Evolutionary conservation across 2,113 vertebrate species (phyloP).

Genomic region (Stictonetta naevosa): DNA sequence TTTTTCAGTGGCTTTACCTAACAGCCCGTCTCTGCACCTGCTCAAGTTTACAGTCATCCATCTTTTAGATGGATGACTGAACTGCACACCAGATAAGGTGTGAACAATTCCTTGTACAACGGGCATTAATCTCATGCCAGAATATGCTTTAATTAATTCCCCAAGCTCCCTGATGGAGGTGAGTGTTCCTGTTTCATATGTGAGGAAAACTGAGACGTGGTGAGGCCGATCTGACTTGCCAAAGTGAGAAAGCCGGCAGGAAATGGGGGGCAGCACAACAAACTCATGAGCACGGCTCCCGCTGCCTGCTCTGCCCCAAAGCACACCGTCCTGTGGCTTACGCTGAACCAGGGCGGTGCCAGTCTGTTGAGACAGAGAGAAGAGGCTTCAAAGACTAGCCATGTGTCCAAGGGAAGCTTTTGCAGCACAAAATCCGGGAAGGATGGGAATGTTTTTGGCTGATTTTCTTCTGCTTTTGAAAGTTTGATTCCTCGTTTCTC

Average conservation of each 20-base stretch:
- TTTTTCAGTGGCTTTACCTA: constrained; percentile 18
- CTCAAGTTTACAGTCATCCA: not conserved
- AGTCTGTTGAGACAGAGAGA: not conserved
- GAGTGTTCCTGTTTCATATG: not conserved
- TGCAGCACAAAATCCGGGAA: not conserved
- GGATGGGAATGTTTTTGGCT: not conserved
- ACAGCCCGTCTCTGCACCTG: constrained; percentile 22
- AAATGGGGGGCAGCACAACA: not conserved
- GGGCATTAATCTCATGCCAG: constrained; percentile 37
- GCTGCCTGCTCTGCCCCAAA: not conserved
- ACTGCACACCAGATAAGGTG: not conserved
- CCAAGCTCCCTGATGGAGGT: not conserved
- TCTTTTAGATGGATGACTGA: constrained; percentile 17
- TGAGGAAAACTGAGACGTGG: not conserved
- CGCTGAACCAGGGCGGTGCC: not conserved
- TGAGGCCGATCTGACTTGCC: not conserved
- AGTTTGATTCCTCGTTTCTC: not conserved
- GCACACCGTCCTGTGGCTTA: not conserved
- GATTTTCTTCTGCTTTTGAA: not conserved
- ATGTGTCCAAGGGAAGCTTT: not conserved
- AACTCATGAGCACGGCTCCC: not conserved
- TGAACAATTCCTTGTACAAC: constrained; percentile 6
- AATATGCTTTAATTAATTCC: constrained; percentile 48
- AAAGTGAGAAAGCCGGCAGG: not conserved
- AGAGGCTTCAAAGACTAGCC: not conserved